A percentile compares a stretch with the other conserved stretches of the same genome.
Conservation (phyloP, 2,888 invertebrate genomes). For the Chironomus riparius region DNA sequence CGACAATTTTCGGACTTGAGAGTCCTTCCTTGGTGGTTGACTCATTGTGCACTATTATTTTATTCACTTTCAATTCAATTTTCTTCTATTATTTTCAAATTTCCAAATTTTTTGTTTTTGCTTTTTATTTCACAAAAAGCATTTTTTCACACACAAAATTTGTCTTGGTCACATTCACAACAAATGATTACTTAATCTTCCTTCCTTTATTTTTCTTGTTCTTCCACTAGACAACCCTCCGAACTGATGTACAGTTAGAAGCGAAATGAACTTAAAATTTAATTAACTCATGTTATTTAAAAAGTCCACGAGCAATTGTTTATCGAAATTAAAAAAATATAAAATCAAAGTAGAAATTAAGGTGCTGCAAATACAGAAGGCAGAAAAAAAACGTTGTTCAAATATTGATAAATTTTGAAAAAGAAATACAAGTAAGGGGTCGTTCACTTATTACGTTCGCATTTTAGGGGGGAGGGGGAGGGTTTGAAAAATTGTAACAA, state of each 20-base stretch:
- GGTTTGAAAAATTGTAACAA: too few species aligned
- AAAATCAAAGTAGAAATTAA: neutral
- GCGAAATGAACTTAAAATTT: neutral
- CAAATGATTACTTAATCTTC: neutral
- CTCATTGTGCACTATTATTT: neutral
- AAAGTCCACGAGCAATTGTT: neutral
- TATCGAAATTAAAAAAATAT: neutral
- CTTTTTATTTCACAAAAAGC: neutral
- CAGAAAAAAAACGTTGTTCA: neutral
- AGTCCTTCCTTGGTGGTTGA: neutral
- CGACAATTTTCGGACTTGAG: slow-evolving; percentile 56
- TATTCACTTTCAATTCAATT: neutral
- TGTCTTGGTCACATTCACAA: too few species aligned
- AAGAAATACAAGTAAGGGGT: neutral
- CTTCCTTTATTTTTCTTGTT: neutral
- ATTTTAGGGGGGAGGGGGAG: too few species aligned
- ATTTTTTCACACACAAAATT: neutral
- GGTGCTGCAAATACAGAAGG: neutral
- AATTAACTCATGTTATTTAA: neutral
- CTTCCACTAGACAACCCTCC: neutral
- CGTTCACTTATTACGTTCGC: too few species aligned
- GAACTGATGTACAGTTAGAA: neutral
- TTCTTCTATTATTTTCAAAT: neutral
- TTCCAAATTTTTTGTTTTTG: neutral
- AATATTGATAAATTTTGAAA: neutral